Base-by-base conservation (phyloP, 2,797 vertebrate species). In the Chaetodon trifasciatus region DNA sequence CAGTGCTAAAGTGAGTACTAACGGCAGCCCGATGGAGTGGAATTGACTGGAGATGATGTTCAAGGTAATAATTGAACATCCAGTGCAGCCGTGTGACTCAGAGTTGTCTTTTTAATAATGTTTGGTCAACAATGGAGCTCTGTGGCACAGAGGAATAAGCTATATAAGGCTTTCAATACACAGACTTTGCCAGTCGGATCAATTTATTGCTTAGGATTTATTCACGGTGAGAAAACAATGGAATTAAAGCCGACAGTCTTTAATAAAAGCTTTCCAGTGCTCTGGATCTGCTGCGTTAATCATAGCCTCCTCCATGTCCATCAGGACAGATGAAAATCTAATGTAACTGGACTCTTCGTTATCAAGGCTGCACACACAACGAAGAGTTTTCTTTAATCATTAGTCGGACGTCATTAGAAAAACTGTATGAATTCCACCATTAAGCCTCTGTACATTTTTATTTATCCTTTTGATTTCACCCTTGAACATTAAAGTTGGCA, bases 71-170 rank as follows among this genome's bases (percentile, higher is more conserved):
- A 44, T 70, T 37, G 6, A 68, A 57, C 23, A 2, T 8, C 10
- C 23, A 28, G 50, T 37, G 37, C 56, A 21, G 44, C 10, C 0
- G 19, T 40, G 47, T 55, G 74, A 70, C 47, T 62, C 74, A 62
- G 17, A 35, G 39, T 55, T 56, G 28, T 56, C 50, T 40, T 64
- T 70, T 64, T 42, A 57, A 69, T 61, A 55, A 17, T 21, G 47
- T 77, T 12, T 37, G 15, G 35, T 47, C 74, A 53, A 61, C 37
- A 68, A 52, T 44, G 24, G 57, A 76, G 74, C 49, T 63, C 40
- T 5, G 28, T 1, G 37, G 47, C 37, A 0, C 24, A 35, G 19
- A 65, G 52, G 68, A 50, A 50, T 8, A 40, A 46, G 74, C 28
- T 60, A 17, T 57, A 8, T 32, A 16, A 66, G 11, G 21, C 19